Evolutionary conservation across 2,888 invertebrate genomes (phyloP), one percentile per base, ranked within the genome.

Genomic region (Hartigia nigra): DNA sequence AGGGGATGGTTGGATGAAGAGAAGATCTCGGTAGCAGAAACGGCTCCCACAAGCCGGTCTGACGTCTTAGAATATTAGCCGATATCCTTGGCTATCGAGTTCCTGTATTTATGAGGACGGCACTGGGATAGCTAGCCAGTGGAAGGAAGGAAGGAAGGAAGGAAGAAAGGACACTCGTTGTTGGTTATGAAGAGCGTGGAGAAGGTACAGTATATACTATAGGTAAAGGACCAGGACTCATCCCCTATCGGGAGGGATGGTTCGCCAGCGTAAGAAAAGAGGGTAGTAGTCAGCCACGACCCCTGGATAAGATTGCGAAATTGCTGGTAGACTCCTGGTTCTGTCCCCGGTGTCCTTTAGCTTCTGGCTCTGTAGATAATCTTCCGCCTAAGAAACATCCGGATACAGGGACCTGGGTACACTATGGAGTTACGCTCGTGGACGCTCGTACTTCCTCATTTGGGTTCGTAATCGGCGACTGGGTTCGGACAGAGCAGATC

Each of bases 281-380:
- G 81, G 77, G 79, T 78, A 81, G 80, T 80, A 85, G 81, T 82
- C 84, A 81, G 79, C 78, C 81, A 80, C 83, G 83, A 82, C 81
- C 12, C 70, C 31, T 81, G 84, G 88, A 89, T 87, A 87, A 89
- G 86, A 89, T 89, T 88, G 88, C 85, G 85, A 86, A 85, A 87
- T 84, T 84, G 83, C 85, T 84, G 84, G 76, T 70, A 70, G 72
- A 74, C 74, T 39, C 31, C 72, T 12, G 32, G 84, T 79, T 77
- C n/a, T 78, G 87, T 90, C 90, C 89, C 90, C 80, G 78, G 89
- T 88, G 90, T 87, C 88, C 89, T 87, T 84, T 89, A 90, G 84
- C 87, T 90, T 80, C 87, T 88, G 85, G 80, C 87, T 83, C 83
- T 81, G 80, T 81, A 81, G 86, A 88, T 77, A 78, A 79, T 77